Evolutionary conservation across 1,140 invertebrate genomes (phyloP).

Genomic region (Papilio aristodemus): DNA sequence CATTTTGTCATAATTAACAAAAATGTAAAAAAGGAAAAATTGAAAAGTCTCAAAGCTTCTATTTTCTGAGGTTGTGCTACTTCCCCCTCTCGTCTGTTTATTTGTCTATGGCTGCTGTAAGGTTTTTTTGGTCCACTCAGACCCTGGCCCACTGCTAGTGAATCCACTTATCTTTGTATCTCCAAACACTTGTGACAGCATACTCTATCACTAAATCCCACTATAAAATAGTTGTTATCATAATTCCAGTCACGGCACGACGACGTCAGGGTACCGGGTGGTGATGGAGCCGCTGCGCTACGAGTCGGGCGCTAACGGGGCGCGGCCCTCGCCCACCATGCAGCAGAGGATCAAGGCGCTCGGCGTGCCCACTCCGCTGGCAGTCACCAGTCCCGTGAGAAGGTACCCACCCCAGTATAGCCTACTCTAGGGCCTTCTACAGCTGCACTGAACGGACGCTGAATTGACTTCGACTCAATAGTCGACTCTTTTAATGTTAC

Average conservation of each 20-base stretch:
- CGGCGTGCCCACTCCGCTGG: conserved; percentile 92
- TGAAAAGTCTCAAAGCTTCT: no score
- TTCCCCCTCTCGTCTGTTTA: no score
- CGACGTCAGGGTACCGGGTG: conserved; percentile 64
- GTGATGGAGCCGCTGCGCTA: conserved; percentile 75
- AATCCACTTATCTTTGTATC: no score
- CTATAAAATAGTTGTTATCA: neutral
- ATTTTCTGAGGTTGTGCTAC: no score
- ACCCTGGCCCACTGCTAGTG: no score
- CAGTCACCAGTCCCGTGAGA: conserved; percentile 90
- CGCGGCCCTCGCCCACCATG: conserved; percentile 89
- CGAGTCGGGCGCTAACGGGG: conserved; percentile 77
- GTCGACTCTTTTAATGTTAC: neutral
- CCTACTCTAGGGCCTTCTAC: neutral
- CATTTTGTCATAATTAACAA: no score
- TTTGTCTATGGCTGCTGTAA: no score
- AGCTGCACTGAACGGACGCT: neutral
- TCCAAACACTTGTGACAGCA: no score
- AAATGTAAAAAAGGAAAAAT: no score
- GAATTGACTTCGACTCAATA: no score
- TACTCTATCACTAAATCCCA: neutral
- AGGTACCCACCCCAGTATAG: conserved; percentile 81
- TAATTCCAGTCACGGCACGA: conserved; percentile 64
- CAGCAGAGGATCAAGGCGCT: conserved; percentile 94
- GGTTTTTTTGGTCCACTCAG: no score